Percentiles rank a stretch among this genome's conserved stretches.
phyloP scores from a whole-genome alignment of 2,797 vertebrate species.

The Neosalanx taihuensis region DNA sequence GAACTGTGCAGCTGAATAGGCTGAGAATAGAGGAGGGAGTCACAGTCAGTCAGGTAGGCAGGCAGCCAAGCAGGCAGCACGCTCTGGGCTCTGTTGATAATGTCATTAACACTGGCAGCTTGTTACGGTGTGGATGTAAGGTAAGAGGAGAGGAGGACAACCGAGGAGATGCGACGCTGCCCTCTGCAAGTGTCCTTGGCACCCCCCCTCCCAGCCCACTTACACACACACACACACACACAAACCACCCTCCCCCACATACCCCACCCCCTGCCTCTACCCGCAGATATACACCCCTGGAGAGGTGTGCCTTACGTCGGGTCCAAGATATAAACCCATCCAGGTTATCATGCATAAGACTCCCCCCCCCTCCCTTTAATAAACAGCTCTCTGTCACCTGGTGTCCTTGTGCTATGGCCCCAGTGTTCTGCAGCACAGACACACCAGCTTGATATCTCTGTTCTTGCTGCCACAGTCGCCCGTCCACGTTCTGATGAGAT shows the following conservation, averaged over 20 bases:
- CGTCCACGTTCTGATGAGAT: background rate
- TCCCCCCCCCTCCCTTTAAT: background rate
- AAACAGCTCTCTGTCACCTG: background rate
- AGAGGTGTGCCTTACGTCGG: background rate
- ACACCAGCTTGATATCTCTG: background rate
- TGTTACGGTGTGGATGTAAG: background rate
- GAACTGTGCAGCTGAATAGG: slow-evolving; percentile 48
- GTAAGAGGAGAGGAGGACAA: background rate
- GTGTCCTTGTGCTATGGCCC: no score
- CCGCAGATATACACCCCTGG: background rate
- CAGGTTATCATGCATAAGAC: background rate
- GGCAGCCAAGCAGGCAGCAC: slow-evolving; percentile 27
- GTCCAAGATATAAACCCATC: background rate
- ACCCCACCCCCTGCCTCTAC: background rate
- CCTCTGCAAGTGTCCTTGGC: background rate
- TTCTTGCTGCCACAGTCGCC: background rate
- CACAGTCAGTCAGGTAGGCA: slow-evolving; percentile 32
- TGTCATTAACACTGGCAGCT: slow-evolving; percentile 53
- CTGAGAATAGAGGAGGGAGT: slow-evolving; percentile 55
- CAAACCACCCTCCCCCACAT: background rate
- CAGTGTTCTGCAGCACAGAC: background rate
- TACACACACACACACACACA: no score
- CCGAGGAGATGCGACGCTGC: background rate
- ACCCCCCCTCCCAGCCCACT: no score
- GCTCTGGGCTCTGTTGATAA: slow-evolving; percentile 57